Conservation (phyloP, 2,888 invertebrate species). For the Maniola hyperantus region DNA sequence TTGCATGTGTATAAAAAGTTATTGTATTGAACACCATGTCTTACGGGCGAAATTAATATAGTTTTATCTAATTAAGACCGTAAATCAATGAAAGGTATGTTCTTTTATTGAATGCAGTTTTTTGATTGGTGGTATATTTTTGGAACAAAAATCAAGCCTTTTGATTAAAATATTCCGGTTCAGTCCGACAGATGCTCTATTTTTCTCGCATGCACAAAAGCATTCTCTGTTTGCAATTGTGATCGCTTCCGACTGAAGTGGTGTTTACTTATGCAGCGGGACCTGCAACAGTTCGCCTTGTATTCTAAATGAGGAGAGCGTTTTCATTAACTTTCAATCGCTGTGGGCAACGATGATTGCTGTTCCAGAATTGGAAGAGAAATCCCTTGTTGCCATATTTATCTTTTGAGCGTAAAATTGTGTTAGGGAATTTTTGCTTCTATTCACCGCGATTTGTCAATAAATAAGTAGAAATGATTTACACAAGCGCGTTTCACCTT, state of each 20-base stretch:
- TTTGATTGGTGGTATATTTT: background rate
- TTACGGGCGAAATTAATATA: too few species aligned
- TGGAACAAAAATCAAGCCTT: background rate
- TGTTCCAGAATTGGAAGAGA: conserved; percentile 8
- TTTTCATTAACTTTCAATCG: conserved; percentile 32
- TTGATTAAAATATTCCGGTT: background rate
- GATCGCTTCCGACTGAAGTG: conserved; percentile 33
- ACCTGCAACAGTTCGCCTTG: conserved; percentile 12
- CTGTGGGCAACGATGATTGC: conserved; percentile 12
- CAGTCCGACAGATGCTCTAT: background rate
- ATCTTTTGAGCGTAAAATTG: background rate
- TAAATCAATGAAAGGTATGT: too few species aligned
- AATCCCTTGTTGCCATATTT: conserved; percentile 1
- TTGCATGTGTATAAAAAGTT: too few species aligned
- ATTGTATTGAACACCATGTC: too few species aligned
- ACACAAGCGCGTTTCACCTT: too few species aligned
- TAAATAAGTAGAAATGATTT: too few species aligned
- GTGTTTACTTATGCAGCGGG: conserved; percentile 28
- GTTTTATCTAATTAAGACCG: too few species aligned
- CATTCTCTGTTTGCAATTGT: conserved; percentile 28
- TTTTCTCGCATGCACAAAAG: conserved; percentile 13
- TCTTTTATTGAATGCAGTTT: too few species aligned
- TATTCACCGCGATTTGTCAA: background rate
- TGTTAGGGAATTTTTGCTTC: background rate
- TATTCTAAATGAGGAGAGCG: conserved; percentile 12